Conservation (phyloP, 2,113 vertebrate genomes). For the Mixornis gularis region DNA sequence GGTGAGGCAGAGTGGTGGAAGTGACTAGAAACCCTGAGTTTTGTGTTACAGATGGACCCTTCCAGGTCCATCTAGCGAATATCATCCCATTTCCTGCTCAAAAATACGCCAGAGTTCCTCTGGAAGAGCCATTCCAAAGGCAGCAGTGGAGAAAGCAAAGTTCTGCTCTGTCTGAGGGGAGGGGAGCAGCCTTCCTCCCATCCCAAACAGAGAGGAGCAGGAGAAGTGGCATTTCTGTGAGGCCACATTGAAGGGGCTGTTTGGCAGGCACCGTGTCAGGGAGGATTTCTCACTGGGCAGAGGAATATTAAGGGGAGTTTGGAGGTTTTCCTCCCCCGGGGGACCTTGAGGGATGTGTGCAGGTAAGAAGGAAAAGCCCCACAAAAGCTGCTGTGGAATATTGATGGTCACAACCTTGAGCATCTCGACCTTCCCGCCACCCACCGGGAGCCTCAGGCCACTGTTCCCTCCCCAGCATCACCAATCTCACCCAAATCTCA, state of each 20-base stretch:
- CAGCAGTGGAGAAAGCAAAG: no score
- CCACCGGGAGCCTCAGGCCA: fast-evolving
- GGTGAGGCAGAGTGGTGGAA: background rate
- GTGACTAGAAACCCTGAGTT: fast-evolving
- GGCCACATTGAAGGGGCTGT: fast-evolving
- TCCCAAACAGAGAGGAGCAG: background rate
- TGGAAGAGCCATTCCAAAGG: no score
- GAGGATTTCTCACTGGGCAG: background rate
- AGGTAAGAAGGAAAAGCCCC: background rate
- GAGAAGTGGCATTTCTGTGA: background rate
- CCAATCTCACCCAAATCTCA: background rate
- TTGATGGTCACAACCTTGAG: background rate
- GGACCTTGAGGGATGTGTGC: background rate
- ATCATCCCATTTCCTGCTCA: no score
- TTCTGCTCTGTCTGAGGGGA: no score
- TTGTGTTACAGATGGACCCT: background rate
- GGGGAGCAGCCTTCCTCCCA: no score
- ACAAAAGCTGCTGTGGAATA: background rate
- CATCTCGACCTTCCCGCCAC: background rate
- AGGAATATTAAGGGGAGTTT: background rate
- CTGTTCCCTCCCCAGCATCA: background rate
- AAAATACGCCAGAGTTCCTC: no score
- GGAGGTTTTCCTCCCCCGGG: background rate
- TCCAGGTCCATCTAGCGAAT: no score
- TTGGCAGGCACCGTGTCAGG: background rate